Conservation (phyloP, 2,113 vertebrate species). For the Ivindomyrus marchei region DNA sequence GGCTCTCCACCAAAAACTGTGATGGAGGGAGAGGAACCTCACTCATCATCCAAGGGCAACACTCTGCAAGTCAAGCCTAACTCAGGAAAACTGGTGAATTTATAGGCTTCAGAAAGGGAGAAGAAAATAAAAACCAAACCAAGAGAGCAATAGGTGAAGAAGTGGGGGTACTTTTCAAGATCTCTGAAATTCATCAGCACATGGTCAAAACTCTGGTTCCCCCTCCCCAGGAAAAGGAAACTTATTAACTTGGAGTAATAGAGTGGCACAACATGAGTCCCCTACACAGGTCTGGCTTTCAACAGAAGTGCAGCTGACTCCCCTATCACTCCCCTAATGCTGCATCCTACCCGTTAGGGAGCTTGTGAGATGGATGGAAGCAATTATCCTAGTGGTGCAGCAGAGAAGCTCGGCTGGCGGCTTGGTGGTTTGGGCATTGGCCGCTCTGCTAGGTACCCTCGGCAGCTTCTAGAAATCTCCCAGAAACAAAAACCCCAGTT, state of each 20-base stretch:
- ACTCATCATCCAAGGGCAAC: neutral
- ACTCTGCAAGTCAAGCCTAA: neutral
- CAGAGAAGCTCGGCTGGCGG: neutral
- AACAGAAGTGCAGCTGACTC: neutral
- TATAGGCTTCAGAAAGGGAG: neutral
- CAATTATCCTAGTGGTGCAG: neutral
- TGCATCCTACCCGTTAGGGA: neutral
- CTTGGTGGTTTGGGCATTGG: neutral
- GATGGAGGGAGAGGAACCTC: neutral
- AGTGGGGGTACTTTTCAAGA: neutral
- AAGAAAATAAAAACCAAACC: neutral
- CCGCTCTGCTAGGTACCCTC: neutral
- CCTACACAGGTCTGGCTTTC: neutral
- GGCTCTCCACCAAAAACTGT: neutral
- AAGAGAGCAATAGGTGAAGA: neutral
- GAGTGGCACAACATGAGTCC: neutral
- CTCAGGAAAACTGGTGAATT: neutral
- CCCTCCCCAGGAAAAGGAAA: neutral
- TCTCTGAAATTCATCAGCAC: neutral
- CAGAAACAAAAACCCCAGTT: neutral
- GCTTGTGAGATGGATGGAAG: neutral
- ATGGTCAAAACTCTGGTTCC: neutral
- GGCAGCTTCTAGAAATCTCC: neutral
- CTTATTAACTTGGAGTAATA: constrained; percentile 1
- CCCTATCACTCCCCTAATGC: neutral